phyloP scores from a whole-genome alignment of 2,888 invertebrate genomes.

The Seira musarum region DNA sequence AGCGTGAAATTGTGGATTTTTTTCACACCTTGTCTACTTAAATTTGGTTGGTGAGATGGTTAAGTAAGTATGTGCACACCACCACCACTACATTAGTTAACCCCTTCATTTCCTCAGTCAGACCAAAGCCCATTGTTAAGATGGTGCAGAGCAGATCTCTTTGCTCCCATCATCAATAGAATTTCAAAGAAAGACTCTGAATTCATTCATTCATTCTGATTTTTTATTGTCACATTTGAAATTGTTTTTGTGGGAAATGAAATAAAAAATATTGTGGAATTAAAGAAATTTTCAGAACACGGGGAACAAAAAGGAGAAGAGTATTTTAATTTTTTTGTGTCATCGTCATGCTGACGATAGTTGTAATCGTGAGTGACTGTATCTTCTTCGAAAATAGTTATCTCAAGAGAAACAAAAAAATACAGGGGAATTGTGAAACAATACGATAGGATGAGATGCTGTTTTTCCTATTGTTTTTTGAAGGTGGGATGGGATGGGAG shows the following conservation, averaged over 20 bases:
- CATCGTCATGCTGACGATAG: neutral
- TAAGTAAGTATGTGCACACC: no score
- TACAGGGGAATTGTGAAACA: no score
- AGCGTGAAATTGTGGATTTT: slow-evolving; percentile 63
- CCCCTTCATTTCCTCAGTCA: slow-evolving; percentile 2
- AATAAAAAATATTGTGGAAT: neutral
- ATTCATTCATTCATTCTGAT: slow-evolving; percentile 1
- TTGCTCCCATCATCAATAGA: no score
- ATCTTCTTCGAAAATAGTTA: slow-evolving; percentile 2
- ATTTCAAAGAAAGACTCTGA: no score
- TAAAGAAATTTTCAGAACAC: neutral
- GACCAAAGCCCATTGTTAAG: neutral
- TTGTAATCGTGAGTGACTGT: slow-evolving; percentile 1
- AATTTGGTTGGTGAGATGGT: slow-evolving; percentile 2
- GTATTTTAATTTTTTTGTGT: slow-evolving; percentile 3
- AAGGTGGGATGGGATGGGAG: no score
- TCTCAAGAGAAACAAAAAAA: slow-evolving; percentile 1
- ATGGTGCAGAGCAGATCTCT: no score
- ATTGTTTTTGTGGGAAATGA: slow-evolving; percentile 1
- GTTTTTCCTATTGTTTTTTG: no score
- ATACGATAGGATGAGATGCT: no score
- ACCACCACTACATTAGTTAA: no score
- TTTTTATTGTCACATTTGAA: slow-evolving; percentile 6
- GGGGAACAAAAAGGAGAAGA: neutral
- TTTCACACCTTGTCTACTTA: slow-evolving; percentile 60